Evolutionary conservation across 2,888 invertebrate species (phyloP), one percentile per base, ranked within the genome.

Genomic region (Rotaria sp.): DNA sequence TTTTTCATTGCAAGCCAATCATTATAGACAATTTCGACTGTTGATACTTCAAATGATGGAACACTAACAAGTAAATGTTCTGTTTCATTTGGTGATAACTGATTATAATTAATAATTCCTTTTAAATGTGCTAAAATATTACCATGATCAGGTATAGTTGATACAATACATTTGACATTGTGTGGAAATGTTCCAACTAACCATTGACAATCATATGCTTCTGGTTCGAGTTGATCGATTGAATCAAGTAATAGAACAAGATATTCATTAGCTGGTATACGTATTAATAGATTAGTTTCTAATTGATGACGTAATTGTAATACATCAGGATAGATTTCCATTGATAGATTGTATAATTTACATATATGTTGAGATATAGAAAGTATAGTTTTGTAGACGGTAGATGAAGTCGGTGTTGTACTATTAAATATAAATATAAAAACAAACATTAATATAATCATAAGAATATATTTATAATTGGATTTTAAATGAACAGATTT

Each of bases 81-180:
- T 50, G 50, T 50, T 13, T 50, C 50, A 18, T 50, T 13, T 3
- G 50, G 15, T 50, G 50, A 50, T 13, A 1, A 0, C 7, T 1
- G 67, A 67, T 38, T 74, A 1, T 38, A 50, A 11, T 24, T 8
- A 10, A 57, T 85, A 11, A 50, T 57, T 4, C 87, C 87, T 85
- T 87, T 86, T 41, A 90, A 86, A 52, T 87, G 87, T 10, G 88
- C 87, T 11, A 89, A 87, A 26, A 90, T 88, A 35, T 88, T 87
- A 52, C 89, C 88, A 45, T 88, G 85, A n/a, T 87, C 87, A n/a
- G 86, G 86, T 30, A 86, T 38, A 21, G 86, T 85, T 55, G 86
- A 86, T 21, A 84, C 84, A 45, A 86, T 86, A 26, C 84, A 48
- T 84, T 86, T 86, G 4, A 86, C 86, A 86, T 86, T 86, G 3